Evolutionary conservation across 2,888 invertebrate species (phyloP), one percentile per base, ranked within the genome.

Genomic region (Seira musarum): DNA sequence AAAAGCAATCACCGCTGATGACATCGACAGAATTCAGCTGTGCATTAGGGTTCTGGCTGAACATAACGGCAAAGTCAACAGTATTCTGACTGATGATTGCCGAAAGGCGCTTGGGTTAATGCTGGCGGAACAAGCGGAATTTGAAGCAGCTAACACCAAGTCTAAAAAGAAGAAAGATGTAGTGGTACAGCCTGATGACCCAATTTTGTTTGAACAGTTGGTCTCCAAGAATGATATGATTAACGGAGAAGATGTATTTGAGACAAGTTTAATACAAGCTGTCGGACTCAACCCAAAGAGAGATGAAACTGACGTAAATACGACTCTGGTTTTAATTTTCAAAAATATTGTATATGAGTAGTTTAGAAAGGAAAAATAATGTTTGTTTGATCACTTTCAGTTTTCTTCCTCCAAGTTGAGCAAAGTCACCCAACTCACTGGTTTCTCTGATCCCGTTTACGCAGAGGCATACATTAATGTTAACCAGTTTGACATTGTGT

Each of bases 391-490:
- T 49, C 2, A 13, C 15, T 49, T 49, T 3, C 57, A 86, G 85
- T 87, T 91, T 46, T 89, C 90, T 24, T 88, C 90, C 10, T 90
- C 91, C 25, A 92, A 92, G 87, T 88, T 92, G 13, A 92, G 90
- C 88, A 92, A 92, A 89, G 96, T 97, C 83, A 97, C 97, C 49
- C 99, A 99, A 89, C 91, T 99, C 88, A 99, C 99, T 2, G 99
- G 99, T 15, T 99, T 99, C 90, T 98, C 98, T 0, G 99, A 99
- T 91, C 99, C 99, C 0, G 98, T 99, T 81, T 99, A 99, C 89
- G 97, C 99, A 0, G 99, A 99, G 90, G 99, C 99, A n/a, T 96
- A 99, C 88, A 99, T 99, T 1, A 95, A 99, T 89, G 99, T 99
- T 86, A 98, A 98, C 90, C 98, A 98, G 89, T 98, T 98, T 90